Percentiles rank a stretch among this genome's conserved stretches.
These are phyloP conservation scores for Oscheius onirici DNA, from an alignment of 2,888 invertebrate genomes.

Conservation along the genomic window DNA sequence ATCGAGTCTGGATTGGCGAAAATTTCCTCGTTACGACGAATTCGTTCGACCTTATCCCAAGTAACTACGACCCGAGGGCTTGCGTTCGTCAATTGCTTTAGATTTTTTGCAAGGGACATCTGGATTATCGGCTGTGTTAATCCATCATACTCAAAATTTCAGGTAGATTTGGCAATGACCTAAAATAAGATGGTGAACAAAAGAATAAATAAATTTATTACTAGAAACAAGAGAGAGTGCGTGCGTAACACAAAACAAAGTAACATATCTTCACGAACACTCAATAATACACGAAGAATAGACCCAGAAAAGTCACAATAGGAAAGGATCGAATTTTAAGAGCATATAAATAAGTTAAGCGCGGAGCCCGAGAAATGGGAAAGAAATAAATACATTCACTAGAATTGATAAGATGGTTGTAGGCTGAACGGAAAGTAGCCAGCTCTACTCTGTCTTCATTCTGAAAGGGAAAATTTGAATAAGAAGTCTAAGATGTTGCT, in stretches of 20 bases:
- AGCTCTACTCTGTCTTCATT: slow-evolving; percentile 15
- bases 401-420: slow-evolving; percentile 23
- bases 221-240: not conserved
- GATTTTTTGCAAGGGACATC: slow-evolving; percentile 63
- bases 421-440: not conserved
- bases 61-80: slow-evolving; percentile 60
- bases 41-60: slow-evolving; percentile 68
- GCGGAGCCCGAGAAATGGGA: slow-evolving; percentile 17
- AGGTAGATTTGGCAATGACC: not conserved
- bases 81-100: slow-evolving; percentile 55
- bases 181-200: not conserved
- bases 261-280: slow-evolving; percentile 12
- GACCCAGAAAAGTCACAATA: slow-evolving; percentile 22
- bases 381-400: slow-evolving; percentile 26
- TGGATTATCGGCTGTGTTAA: no score
- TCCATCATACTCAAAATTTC: not conserved
- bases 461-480: slow-evolving; percentile 4
- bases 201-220: slow-evolving; percentile 17
- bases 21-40: slow-evolving; percentile 67
- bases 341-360: slow-evolving; percentile 18
- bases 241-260: slow-evolving; percentile 11
- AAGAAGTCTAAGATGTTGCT: not conserved
- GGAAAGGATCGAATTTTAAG: slow-evolving; percentile 17
- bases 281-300: slow-evolving; percentile 16
- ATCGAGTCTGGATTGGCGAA: slow-evolving; percentile 66